phyloP scores from a whole-genome alignment of 37 sponge, comb jelly and placozoan species.

The Eunapius fragilis region DNA sequence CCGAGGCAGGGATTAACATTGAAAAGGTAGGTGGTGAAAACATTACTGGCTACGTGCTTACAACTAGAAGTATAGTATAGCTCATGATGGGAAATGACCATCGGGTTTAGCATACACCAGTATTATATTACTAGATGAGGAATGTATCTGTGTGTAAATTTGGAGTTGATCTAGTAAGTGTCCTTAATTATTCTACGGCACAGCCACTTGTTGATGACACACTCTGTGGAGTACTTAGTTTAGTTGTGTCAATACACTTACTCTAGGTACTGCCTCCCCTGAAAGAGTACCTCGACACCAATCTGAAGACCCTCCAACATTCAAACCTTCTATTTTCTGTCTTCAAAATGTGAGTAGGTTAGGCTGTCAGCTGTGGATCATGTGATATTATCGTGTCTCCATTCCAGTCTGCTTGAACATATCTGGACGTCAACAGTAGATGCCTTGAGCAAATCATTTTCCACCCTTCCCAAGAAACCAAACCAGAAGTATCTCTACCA shows the following conservation, averaged over 20 bases:
- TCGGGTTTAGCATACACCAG: too few relatives aligned
- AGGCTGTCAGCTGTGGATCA: not conserved
- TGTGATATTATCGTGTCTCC: not conserved
- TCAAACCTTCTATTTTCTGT: constrained; percentile 16
- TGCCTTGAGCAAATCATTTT: not conserved
- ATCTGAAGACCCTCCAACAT: constrained; percentile 42
- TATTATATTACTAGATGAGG: too few relatives aligned
- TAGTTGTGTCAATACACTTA: not conserved
- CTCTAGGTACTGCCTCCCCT: constrained; percentile 27
- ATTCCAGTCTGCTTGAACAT: constrained; percentile 28
- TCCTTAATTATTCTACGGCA: too few relatives aligned
- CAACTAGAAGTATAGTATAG: too few relatives aligned
- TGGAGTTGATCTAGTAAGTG: too few relatives aligned
- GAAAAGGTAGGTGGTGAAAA: not conserved
- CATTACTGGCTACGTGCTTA: too few relatives aligned
- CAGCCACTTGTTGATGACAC: too few relatives aligned
- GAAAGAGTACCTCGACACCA: constrained; percentile 36
- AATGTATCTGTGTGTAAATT: too few relatives aligned
- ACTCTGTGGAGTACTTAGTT: too few relatives aligned
- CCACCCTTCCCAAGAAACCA: constrained; percentile 3
- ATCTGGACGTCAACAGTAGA: constrained; percentile 29
- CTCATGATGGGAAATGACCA: too few relatives aligned
- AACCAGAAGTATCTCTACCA: constrained; percentile 1
- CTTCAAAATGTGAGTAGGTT: constrained; percentile 28
- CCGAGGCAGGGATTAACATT: not conserved